Evolutionary conservation across 2,888 invertebrate genomes (phyloP), one percentile per base, ranked within the genome.

Genomic region (Drosophila anomelani): DNA sequence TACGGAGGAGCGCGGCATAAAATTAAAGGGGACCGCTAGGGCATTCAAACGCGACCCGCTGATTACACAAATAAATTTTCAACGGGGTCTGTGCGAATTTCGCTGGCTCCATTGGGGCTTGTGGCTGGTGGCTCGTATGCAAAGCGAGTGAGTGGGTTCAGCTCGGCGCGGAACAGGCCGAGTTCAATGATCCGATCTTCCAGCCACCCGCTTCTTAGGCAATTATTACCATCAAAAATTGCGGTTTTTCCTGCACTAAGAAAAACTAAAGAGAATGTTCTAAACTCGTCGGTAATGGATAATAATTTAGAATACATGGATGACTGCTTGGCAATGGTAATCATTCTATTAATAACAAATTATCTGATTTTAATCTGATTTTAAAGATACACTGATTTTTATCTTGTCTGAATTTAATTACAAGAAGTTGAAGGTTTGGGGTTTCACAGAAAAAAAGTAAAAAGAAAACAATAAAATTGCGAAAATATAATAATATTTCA

Each of bases 141-240:
- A 84, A 80, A 88, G 74, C 75, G 75, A 84, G 74, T 81, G 67
- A 66, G 73, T 54, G 58, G 75, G 47, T 43, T 75, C 57, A 54
- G 39, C 57, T 38, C 3, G 26, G 79, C 51, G 34, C 5, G 51
- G 51, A 51, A 15, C 51, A 34, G 20, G 34, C 51, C 34, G 51
- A 79, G 84, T 88, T 85, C 84, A 85, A 86, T 86, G 84, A 81
- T 88, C 63, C 47, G 89, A 81, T 88, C 63, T 43, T 39, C 29
- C 12, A 64, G 43, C 54, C 73, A 74, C 73, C 58, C 74, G 70
- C 71, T 82, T 87, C 66, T 77, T 68, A 15, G 70, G 39, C 36
- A 66, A 66, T 66, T 66, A 41, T 69, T 68, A 10, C n/a, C 39
- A 56, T 62, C n/a, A 43, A 51, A 43, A 43, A 36, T 51, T 64